Evolutionary conservation across 1,140 invertebrate species (phyloP), one percentile per base, ranked within the genome.

Genomic region (Nephotettix cincticeps): DNA sequence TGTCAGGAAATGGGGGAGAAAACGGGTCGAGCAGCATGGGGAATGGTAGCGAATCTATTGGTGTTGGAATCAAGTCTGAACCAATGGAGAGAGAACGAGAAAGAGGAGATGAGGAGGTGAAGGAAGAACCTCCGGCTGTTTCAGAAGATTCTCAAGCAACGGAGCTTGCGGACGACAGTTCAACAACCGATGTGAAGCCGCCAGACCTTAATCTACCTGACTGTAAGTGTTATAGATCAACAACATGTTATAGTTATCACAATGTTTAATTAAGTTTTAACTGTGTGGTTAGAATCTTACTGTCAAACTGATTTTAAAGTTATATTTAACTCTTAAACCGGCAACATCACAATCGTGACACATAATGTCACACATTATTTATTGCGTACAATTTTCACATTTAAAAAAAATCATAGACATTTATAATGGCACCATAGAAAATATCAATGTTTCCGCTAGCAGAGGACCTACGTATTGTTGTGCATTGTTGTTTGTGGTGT

Each of bases 21-120:
- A 51, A 43, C 28, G 56, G 32, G 19, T 25, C 32, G n/a, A 43
- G 36, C 25, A 45, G 30, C 4, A 40, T 32, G 23, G 69, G 69
- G 27, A 54, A 21, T 29, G 69, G 58, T 3, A 70, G 56, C 43
- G 58, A 25, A 11, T 14, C 1, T 25, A 36, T 27, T 9, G 29
- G 54, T 63, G 25, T 65, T 27, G 69, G 56, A n/a, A 65, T 70
- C 19, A 70, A 70, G 45, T 40, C 58, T n/a, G 69, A 70, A 47
- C 69, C 69, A 29, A 25, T 70, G 19, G 69, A 70, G n/a, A 45
- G 69, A 27, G 69, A 70, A 40, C 51, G 28, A 6, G 61, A 65
- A 13, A 70, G 68, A 63, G 56, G 40, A 11, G 68, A 70, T 14
- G 68, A 28, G 11, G 58, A 70, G n/a, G 69, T 70, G 27, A 70